Evolutionary conservation across 2,797 vertebrate genomes (phyloP), one percentile per base, ranked within the genome.

Genomic region (Hozukius guyotensis): DNA sequence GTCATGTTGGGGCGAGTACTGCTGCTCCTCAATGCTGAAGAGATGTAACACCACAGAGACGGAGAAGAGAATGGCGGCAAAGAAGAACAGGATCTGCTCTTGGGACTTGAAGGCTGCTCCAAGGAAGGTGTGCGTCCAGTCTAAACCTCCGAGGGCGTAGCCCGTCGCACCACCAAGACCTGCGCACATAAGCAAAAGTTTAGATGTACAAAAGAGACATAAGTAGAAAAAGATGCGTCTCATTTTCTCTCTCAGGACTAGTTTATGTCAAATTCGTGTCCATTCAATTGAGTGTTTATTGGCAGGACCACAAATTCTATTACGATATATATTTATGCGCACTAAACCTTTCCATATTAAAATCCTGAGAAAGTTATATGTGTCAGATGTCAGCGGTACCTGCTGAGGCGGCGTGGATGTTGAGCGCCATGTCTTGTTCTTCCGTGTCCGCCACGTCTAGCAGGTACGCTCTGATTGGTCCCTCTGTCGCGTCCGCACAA

Each of bases 401-500:
- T 16, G 98, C 97, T 72, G 98, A 98, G 87, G 98, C 98, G 0
- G 98, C 98, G 0, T 99, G 98, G 91, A 99, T 99, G 84, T 99
- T 99, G 12, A 99, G 97, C 1, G 98, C 98, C 98, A 99, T 98
- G 91, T 99, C 98, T 90, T 99, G 98, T n/a, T 99, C 99, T 68
- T 99, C 98, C 0, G 97, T 96, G 92, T 99, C 97, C 1, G 98
- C 99, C 87, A 99, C 97, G 1, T 99, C 99, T 82, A 99, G 91
- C 68, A 99, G 89, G 87, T 99, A 99, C 25, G 99, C 98, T 52
- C 98, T 96, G 90, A 99, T 99, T 0, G 99, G 98, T 68, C 98
- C 98, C 81, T 99, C 99, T 0, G 97, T 97, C 0, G 98, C 97
- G 0, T 99, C 98, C 0, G 98, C 98, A 0, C 97, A 97, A 76